Evolutionary conservation across 2,888 invertebrate genomes (phyloP).

Genomic region (Ommatoiulus sabulosus): DNA sequence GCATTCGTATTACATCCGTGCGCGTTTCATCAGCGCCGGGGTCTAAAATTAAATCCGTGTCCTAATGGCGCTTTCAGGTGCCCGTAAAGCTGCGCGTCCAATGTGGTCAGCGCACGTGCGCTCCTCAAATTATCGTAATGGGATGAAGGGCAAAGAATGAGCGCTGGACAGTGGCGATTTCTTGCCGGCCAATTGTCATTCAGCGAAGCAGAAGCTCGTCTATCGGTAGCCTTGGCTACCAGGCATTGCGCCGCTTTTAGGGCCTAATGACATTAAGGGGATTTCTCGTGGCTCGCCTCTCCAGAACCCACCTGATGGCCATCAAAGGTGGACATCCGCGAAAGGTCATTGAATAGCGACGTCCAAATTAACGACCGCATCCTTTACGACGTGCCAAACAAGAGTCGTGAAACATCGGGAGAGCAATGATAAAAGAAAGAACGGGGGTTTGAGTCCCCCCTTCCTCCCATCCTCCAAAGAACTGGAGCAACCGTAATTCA

Average conservation of each 20-base stretch:
- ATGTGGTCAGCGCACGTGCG: conserved; percentile 4
- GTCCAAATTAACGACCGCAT: conserved; percentile 30
- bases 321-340: conserved; percentile 17
- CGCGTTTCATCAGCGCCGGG: not conserved
- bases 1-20: not conserved
- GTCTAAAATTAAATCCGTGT: not conserved
- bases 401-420: conserved; percentile 13
- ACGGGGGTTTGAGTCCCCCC: not conserved
- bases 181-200: conserved; percentile 22
- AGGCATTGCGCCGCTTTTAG: not conserved
- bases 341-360: conserved; percentile 20
- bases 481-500: not conserved
- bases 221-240: conserved; percentile 45
- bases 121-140: conserved; percentile 9
- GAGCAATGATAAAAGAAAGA: not conserved
- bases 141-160: not conserved
- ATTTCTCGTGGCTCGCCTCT: conserved; percentile 11
- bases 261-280: conserved; percentile 37
- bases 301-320: conserved; percentile 4
- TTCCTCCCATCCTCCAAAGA: not conserved
- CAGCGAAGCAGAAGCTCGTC: conserved; percentile 14
- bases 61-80: not conserved
- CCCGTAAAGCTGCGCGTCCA: not conserved
- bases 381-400: conserved; percentile 48
- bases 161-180: conserved; percentile 35